Evolutionary conservation across 2,113 vertebrate genomes (phyloP).

Genomic region (Cheilinus undulatus): DNA sequence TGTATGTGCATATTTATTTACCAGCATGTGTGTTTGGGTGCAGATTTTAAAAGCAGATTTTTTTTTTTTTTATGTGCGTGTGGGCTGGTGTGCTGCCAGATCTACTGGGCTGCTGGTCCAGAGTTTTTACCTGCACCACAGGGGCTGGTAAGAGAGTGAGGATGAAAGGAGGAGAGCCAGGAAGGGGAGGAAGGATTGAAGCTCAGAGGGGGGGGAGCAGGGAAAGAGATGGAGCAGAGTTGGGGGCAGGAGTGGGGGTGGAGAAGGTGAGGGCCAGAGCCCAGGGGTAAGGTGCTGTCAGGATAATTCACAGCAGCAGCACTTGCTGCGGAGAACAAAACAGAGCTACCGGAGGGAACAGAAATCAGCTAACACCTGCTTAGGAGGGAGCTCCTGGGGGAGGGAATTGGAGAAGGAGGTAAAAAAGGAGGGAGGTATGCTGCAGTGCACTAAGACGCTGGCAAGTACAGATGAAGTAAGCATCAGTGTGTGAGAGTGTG

Average conservation of each 20-base stretch:
- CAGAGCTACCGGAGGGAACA: slow-evolving; percentile 73
- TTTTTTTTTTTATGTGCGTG: not conserved
- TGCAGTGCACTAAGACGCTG: slow-evolving; percentile 56
- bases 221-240: slow-evolving; percentile 18
- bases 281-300: slow-evolving; percentile 73
- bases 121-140: slow-evolving; percentile 29
- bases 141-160: slow-evolving; percentile 23
- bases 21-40: not conserved
- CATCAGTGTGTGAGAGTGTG: slow-evolving; percentile 3
- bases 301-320: slow-evolving; percentile 78
- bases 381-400: slow-evolving; percentile 65
- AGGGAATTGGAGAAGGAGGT: slow-evolving; percentile 19
- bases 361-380: slow-evolving; percentile 82
- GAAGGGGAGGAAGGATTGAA: slow-evolving; percentile 18
- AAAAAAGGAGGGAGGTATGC: slow-evolving; percentile 35
- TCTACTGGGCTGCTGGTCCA: slow-evolving; percentile 39
- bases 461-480: slow-evolving; percentile 53
- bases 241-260: not conserved
- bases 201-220: slow-evolving; percentile 1
- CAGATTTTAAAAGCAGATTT: not conserved
- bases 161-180: slow-evolving; percentile 39
- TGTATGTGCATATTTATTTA: not conserved
- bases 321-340: slow-evolving; percentile 76
- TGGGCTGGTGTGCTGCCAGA: slow-evolving; percentile 21
- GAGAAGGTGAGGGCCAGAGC: slow-evolving; percentile 41